These are phyloP conservation scores for Hartigia nigra DNA, from an alignment of 2,888 invertebrate species.

Conservation along the genomic window DNA sequence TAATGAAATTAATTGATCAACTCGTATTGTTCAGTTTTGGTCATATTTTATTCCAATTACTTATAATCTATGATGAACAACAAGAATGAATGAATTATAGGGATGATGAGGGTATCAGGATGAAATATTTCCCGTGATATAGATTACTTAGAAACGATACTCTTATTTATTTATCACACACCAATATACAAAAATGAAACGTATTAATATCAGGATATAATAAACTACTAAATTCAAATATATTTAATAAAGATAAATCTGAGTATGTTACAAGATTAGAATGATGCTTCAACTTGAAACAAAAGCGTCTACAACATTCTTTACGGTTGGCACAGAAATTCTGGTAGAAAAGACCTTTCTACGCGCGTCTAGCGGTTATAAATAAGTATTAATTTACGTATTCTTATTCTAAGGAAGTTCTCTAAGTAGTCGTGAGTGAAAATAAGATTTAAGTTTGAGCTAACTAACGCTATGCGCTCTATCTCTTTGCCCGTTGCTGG, in stretches of 20 bases:
- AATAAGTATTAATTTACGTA: slow-evolving; percentile 63
- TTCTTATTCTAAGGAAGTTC: slow-evolving; percentile 57
- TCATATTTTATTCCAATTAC: not conserved
- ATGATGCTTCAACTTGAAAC: slow-evolving; percentile 60
- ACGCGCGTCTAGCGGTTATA: slow-evolving; percentile 58
- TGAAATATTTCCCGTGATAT: not conserved
- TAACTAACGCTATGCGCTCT: slow-evolving; percentile 40
- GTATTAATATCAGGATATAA: slow-evolving; percentile 66
- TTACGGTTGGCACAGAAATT: slow-evolving; percentile 66
- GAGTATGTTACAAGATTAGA: slow-evolving; percentile 66
- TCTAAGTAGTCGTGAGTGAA: slow-evolving; percentile 60
- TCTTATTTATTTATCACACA: slow-evolving; percentile 67
- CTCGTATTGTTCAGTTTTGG: not conserved
- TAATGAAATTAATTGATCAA: not conserved
- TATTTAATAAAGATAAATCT: slow-evolving; percentile 65
- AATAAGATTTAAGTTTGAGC: slow-evolving; percentile 54
- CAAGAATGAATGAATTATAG: not conserved
- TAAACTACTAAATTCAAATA: slow-evolving; percentile 65
- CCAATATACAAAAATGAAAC: slow-evolving; percentile 67
- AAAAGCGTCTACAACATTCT: slow-evolving; percentile 63
- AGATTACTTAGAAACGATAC: slow-evolving; percentile 65
- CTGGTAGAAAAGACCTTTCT: slow-evolving; percentile 57
- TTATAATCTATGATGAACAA: not conserved
- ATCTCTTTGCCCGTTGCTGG: slow-evolving; percentile 9
- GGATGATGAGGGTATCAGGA: not conserved